phyloP scores from a whole-genome alignment of 2,113 vertebrate genomes.

The Dromiciops gliroides region DNA sequence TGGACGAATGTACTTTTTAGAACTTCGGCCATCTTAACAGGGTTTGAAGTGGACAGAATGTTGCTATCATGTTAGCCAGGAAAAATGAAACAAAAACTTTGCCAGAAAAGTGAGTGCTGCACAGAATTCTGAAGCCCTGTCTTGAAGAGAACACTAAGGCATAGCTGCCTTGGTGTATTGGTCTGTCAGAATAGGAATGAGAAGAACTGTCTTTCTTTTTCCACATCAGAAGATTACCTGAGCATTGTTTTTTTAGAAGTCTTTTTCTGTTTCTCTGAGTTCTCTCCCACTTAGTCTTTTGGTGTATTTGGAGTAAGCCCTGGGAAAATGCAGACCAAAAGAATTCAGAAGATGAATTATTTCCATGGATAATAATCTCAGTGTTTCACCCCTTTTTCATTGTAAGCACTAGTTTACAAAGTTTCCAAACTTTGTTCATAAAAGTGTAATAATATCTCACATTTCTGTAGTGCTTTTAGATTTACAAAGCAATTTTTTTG shows the following conservation, averaged over 20 bases:
- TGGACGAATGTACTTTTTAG: conserved; percentile 9
- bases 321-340: neutral
- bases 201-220: neutral
- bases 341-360: neutral
- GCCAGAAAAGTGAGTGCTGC: neutral
- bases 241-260: neutral
- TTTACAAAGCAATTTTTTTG: too few relatives aligned
- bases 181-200: neutral
- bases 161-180: neutral
- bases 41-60: neutral
- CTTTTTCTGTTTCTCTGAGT: neutral
- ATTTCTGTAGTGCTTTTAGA: too few relatives aligned
- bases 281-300: neutral
- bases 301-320: neutral
- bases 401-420: neutral
- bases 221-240: neutral
- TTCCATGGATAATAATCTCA: neutral
- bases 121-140: neutral
- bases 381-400: neutral
- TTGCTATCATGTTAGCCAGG: neutral
- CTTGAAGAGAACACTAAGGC: neutral
- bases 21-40: neutral
- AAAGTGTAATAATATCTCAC: too few relatives aligned
- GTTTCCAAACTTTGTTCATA: neutral
- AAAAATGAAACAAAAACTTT: neutral